These are phyloP conservation scores for Crypturellus undulatus DNA, from an alignment of 2,113 vertebrate species.

Conservation along the genomic window DNA sequence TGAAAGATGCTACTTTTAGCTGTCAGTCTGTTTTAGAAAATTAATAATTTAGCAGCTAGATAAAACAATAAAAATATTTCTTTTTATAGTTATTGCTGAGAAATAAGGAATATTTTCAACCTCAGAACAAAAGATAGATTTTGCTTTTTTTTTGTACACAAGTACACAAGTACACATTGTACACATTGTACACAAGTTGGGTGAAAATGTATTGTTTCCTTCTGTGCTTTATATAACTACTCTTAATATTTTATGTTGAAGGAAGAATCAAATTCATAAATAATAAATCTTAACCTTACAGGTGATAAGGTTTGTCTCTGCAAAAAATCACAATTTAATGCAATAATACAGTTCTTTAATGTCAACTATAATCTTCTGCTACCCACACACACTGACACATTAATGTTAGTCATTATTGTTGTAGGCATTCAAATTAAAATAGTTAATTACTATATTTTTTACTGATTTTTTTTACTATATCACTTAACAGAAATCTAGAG, in stretches of 20 bases:
- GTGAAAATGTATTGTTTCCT: slow-evolving; percentile 50
- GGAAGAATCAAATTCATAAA: slow-evolving; percentile 73
- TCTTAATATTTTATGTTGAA: slow-evolving; percentile 76
- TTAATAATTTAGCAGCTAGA: slow-evolving; percentile 40
- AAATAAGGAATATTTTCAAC: slow-evolving; percentile 9
- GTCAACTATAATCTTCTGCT: slow-evolving; percentile 14
- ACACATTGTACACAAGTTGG: background rate
- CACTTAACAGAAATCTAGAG: background rate
- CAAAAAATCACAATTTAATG: slow-evolving; percentile 31
- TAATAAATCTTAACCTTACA: slow-evolving; percentile 69
- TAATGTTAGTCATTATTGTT: slow-evolving; percentile 26
- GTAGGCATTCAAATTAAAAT: slow-evolving; percentile 16
- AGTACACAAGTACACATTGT: too few relatives aligned
- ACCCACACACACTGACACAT: background rate
- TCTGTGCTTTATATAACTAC: slow-evolving; percentile 33
- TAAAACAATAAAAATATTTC: background rate
- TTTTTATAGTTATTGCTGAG: slow-evolving; percentile 39
- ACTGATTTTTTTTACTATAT: slow-evolving; percentile 13
- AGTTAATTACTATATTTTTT: slow-evolving; percentile 35
- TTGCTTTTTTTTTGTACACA: slow-evolving; percentile 2
- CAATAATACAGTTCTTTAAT: slow-evolving; percentile 20
- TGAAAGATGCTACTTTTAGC: slow-evolving; percentile 14
- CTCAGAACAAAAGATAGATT: slow-evolving; percentile 23
- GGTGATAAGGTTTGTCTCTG: slow-evolving; percentile 42
- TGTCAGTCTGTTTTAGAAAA: slow-evolving; percentile 14